These are phyloP conservation scores for Adoxophyes honmai DNA, from an alignment of 1,140 invertebrate species.

Conservation along the genomic window DNA sequence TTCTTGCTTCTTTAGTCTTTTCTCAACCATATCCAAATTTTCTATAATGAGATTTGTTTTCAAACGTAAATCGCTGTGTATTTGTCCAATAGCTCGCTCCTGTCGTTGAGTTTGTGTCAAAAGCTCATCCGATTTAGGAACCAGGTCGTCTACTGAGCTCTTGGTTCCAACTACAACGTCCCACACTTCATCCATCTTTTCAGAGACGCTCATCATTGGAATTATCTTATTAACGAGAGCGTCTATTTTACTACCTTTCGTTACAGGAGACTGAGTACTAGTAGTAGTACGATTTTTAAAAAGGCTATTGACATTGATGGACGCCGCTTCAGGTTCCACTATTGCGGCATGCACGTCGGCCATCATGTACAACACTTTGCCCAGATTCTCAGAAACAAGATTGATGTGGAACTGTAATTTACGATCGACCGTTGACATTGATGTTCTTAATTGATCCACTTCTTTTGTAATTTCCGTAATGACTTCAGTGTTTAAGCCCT, in stretches of 20 bases:
- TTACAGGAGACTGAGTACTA: constrained; percentile 75
- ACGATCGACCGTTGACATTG: constrained; percentile 87
- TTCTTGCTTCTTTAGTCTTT: constrained; percentile 88
- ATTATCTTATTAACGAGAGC: constrained; percentile 86
- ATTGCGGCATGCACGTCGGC: constrained; percentile 88
- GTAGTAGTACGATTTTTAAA: constrained; percentile 71
- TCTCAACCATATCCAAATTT: constrained; percentile 91
- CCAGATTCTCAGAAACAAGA: constrained; percentile 87
- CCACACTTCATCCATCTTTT: constrained; percentile 94
- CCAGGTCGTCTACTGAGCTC: constrained; percentile 88
- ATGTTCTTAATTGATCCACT: constrained; percentile 84
- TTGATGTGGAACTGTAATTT: constrained; percentile 92
- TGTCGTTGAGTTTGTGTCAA: constrained; percentile 91
- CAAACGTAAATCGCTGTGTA: constrained; percentile 87
- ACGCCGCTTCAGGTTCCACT: constrained; percentile 80
- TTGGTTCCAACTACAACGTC: constrained; percentile 92
- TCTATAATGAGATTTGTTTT: constrained; percentile 93
- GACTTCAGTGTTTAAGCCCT: constrained; percentile 86
- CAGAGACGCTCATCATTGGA: constrained; percentile 89
- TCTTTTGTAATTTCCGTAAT: constrained; percentile 86
- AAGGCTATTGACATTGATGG: constrained; percentile 66
- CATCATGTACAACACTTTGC: constrained; percentile 86
- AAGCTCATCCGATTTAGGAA: constrained; percentile 91
- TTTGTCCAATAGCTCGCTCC: constrained; percentile 91
- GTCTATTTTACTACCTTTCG: constrained; percentile 86